Conservation (phyloP, 2,113 vertebrate genomes). For the Paracanthobrama guichenoti region DNA sequence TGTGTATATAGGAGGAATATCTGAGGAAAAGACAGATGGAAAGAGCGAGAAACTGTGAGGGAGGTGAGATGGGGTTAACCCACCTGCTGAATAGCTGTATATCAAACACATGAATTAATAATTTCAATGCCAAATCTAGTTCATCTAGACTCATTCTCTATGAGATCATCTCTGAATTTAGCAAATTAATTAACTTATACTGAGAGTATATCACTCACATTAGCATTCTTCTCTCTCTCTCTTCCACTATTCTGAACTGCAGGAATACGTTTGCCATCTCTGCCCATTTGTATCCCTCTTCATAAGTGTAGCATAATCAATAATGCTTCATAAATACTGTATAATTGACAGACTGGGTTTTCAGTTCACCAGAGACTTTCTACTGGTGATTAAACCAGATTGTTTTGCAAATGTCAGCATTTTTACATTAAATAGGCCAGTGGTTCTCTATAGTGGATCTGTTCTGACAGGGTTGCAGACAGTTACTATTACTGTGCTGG, state of each 20-base stretch:
- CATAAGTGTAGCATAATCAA: constrained; percentile 5
- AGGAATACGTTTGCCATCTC: neutral
- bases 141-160: neutral
- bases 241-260: neutral
- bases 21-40: neutral
- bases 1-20: constrained; percentile 14
- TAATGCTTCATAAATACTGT: neutral
- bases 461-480: neutral
- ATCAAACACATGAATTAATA: constrained; percentile 9
- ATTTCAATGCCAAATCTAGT: constrained; percentile 5
- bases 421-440: neutral
- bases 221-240: constrained; percentile 2
- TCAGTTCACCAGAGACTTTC: neutral
- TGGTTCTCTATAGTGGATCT: neutral
- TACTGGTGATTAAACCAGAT: neutral
- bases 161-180: neutral
- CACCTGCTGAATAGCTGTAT: neutral
- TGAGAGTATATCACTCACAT: neutral
- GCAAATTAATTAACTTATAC: neutral
- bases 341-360: constrained; percentile 8
- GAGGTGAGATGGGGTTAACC: neutral
- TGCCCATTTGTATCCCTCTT: neutral
- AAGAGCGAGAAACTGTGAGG: constrained; percentile 3
- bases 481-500: neutral
- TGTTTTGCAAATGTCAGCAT: neutral